A percentile compares a stretch with the other conserved stretches of the same genome.
phyloP scores from a whole-genome alignment of 2,888 invertebrate species.

The Campoplex nolae region DNA sequence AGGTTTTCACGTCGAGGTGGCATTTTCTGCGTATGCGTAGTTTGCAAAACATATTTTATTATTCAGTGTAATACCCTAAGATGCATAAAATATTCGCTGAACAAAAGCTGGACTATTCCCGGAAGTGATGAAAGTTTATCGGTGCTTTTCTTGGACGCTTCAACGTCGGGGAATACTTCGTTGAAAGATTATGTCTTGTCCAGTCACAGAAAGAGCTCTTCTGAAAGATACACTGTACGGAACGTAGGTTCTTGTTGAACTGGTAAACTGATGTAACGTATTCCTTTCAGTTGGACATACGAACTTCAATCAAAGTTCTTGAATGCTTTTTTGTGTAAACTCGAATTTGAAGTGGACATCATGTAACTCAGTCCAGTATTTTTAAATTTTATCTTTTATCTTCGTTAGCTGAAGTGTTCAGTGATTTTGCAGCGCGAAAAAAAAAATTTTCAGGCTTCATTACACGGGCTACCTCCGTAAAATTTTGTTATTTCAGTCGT shows the following conservation, averaged over 20 bases:
- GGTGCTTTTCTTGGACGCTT: background rate
- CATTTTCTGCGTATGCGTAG: slow-evolving; percentile 5
- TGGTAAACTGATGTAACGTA: background rate
- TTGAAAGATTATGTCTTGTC: slow-evolving; percentile 12
- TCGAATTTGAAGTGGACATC: background rate
- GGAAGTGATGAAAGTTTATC: slow-evolving; percentile 30
- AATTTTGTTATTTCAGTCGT: background rate
- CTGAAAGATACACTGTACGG: background rate
- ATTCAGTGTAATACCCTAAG: slow-evolving; percentile 25
- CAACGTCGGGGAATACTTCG: background rate
- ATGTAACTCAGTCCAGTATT: too few relatives aligned
- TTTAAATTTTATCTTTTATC: too few relatives aligned
- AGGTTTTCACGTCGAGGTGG: background rate
- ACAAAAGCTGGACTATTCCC: background rate
- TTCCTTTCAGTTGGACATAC: background rate
- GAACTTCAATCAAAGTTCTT: background rate
- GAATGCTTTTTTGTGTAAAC: background rate
- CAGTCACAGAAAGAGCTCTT: background rate
- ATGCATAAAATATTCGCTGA: slow-evolving; percentile 33
- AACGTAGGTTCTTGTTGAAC: background rate
- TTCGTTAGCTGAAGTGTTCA: too few relatives aligned
- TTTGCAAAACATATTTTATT: slow-evolving; percentile 28
- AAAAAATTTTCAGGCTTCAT: background rate
- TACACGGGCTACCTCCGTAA: background rate
- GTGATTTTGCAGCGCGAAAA: too few relatives aligned